Evolutionary conservation across 2,113 vertebrate species (phyloP).

Genomic region (Glaucidium brasilianum): DNA sequence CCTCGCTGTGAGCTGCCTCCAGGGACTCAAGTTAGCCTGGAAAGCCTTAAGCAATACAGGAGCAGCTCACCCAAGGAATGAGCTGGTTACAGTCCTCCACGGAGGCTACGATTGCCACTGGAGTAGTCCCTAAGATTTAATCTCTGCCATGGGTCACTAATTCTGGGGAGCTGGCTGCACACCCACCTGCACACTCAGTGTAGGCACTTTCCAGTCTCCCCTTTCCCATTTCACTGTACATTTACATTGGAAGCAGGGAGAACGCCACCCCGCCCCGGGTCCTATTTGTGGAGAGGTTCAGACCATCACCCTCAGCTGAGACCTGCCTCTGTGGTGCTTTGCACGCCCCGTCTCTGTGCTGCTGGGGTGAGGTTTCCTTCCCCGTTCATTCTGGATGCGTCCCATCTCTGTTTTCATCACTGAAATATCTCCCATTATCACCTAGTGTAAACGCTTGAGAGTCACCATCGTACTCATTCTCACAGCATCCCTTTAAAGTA

Average conservation of each 20-base stretch:
- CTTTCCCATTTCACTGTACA: not conserved
- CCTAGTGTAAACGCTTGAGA: accelerated
- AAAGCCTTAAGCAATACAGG: not conserved
- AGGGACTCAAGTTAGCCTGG: not conserved
- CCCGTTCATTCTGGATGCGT: not conserved
- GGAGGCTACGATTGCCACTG: accelerated
- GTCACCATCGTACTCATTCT: not conserved
- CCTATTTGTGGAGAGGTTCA: not conserved
- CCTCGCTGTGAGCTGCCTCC: accelerated
- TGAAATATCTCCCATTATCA: not conserved
- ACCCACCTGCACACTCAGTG: not conserved
- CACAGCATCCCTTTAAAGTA: conserved; percentile 10
- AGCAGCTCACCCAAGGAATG: not conserved
- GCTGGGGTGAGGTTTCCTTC: not conserved
- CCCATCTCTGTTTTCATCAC: not conserved
- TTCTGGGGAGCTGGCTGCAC: not conserved
- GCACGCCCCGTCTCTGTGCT: not conserved
- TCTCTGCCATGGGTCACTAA: not conserved
- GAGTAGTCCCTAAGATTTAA: not conserved
- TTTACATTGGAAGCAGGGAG: not conserved
- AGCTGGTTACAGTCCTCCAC: not conserved
- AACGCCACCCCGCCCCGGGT: not conserved
- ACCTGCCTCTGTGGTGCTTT: not conserved
- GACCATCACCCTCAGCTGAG: not conserved
- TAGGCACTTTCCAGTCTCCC: not conserved